Conservation (phyloP, 2,888 invertebrate species). For the Dinocampus coccinellae region DNA sequence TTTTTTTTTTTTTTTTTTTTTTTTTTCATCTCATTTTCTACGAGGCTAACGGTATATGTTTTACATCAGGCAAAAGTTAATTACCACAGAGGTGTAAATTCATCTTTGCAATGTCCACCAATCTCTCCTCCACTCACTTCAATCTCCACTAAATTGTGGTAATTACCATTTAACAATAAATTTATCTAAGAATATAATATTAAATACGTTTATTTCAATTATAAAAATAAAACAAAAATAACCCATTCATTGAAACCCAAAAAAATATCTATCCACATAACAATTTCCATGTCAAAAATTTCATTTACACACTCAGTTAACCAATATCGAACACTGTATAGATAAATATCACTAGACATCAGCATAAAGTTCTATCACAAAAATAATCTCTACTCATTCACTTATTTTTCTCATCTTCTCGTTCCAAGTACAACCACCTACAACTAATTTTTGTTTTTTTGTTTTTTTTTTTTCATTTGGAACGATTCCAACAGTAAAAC, state of each 20-base stretch:
- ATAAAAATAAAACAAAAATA: no score
- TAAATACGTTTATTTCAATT: no score
- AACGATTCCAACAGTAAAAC: not conserved
- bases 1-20: not conserved
- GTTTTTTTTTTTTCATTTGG: no score
- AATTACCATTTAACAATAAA: not conserved
- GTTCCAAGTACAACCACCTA: not conserved
- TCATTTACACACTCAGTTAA: not conserved
- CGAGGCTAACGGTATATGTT: not conserved
- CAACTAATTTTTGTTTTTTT: no score
- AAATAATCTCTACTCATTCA: not conserved
- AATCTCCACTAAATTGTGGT: not conserved
- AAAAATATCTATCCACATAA: not conserved
- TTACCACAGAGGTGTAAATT: not conserved
- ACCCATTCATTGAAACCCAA: not conserved
- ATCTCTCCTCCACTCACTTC: not conserved
- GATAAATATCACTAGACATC: not conserved
- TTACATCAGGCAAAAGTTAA: not conserved
- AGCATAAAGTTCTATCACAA: not conserved
- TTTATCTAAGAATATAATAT: no score
- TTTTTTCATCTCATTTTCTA: not conserved
- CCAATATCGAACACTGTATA: not conserved
- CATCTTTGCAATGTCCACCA: not conserved
- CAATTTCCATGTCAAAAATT: slow-evolving; percentile 3
- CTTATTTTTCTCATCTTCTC: not conserved